A percentile compares a stretch with the other conserved stretches of the same genome.
Evolutionary conservation across 2,113 vertebrate genomes (phyloP).

Genomic region (Hemibagrus wyckioides): DNA sequence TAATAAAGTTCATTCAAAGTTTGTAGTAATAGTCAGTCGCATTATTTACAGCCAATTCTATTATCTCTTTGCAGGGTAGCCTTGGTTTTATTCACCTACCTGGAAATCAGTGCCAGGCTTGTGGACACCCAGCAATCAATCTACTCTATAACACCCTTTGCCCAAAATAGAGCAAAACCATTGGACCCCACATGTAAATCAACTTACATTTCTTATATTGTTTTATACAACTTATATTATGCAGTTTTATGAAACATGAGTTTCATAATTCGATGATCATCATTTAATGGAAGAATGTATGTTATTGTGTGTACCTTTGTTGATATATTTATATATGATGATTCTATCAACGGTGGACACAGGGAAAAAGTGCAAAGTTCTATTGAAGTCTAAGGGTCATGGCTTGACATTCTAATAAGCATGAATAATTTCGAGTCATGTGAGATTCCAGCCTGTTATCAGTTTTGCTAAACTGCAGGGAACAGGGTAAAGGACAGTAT

Average conservation of each 20-base stretch:
- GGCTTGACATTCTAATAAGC: background rate
- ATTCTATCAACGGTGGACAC: background rate
- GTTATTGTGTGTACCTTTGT: background rate
- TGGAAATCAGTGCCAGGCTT: background rate
- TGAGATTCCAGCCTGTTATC: background rate
- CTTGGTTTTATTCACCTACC: constrained; percentile 5
- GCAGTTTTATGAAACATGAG: background rate
- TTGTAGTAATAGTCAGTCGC: background rate
- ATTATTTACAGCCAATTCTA: background rate
- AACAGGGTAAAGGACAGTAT: background rate
- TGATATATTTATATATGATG: background rate
- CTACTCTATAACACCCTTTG: constrained; percentile 4
- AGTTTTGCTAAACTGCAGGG: background rate
- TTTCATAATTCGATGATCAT: background rate
- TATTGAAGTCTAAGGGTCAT: background rate
- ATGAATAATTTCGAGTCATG: background rate
- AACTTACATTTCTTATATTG: background rate
- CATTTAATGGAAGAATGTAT: background rate
- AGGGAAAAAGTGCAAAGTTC: background rate
- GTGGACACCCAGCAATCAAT: constrained; percentile 14
- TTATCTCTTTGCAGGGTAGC: constrained; percentile 26
- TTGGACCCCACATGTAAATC: background rate
- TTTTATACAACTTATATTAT: background rate
- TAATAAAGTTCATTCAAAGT: background rate
- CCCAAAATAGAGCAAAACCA: background rate